Evolutionary conservation across 2,797 vertebrate genomes (phyloP).

Genomic region (Pangasius krempfi): DNA sequence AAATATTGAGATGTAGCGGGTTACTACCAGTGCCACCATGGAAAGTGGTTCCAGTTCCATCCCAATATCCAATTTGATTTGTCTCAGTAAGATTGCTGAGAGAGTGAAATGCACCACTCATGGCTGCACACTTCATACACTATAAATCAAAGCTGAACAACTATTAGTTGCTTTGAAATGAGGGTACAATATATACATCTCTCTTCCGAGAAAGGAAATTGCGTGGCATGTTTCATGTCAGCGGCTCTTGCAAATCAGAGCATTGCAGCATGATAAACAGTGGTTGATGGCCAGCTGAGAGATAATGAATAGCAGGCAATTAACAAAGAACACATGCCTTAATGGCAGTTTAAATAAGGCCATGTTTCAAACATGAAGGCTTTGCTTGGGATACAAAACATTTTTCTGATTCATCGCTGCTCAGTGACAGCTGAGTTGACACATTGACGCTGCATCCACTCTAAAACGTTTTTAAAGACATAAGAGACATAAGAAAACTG

Average conservation of each 20-base stretch:
- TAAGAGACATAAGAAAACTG: neutral
- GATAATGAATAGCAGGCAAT: slow-evolving; percentile 47
- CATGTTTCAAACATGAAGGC: slow-evolving; percentile 51
- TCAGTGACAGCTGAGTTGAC: slow-evolving; percentile 49
- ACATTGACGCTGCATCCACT: slow-evolving; percentile 41
- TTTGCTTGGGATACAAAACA: slow-evolving; percentile 21
- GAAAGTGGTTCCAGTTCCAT: neutral
- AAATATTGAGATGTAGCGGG: slow-evolving; percentile 26
- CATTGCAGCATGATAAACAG: slow-evolving; percentile 22
- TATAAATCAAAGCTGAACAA: slow-evolving; percentile 40
- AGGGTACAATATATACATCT: slow-evolving; percentile 16
- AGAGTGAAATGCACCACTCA: slow-evolving; percentile 29
- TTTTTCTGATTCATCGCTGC: slow-evolving; percentile 27
- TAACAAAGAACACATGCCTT: slow-evolving; percentile 41
- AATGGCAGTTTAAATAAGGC: neutral
- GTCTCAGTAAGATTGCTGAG: slow-evolving; percentile 22
- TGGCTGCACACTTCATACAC: slow-evolving; percentile 12
- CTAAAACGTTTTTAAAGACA: neutral
- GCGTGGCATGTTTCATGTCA: slow-evolving; percentile 46
- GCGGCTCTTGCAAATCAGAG: slow-evolving; percentile 24
- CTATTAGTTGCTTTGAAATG: neutral
- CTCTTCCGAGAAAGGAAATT: slow-evolving; percentile 20
- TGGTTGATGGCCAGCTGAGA: slow-evolving; percentile 26
- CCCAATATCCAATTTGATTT: slow-evolving; percentile 22
- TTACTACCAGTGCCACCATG: slow-evolving; percentile 18